Evolutionary conservation across 2,797 vertebrate species (phyloP).

Genomic region (Gymnoscopelus braueri): DNA sequence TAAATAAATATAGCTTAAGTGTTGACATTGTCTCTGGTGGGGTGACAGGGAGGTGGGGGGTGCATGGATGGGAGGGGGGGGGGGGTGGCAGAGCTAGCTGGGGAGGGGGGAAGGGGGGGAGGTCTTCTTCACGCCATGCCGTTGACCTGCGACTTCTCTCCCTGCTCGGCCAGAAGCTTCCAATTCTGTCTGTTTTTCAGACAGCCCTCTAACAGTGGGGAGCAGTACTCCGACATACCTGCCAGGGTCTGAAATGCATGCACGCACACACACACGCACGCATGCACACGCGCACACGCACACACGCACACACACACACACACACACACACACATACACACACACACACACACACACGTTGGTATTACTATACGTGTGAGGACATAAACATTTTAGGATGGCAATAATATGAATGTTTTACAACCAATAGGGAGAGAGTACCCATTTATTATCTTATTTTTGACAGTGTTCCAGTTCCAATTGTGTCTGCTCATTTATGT

Average conservation of each 20-base stretch:
- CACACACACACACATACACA: too few relatives aligned
- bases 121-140: slow-evolving; percentile 72
- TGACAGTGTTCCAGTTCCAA: too few relatives aligned
- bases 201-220: slow-evolving; percentile 94
- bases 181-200: slow-evolving; percentile 93
- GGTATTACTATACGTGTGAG: too few relatives aligned
- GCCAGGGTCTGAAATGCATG: slow-evolving; percentile 83
- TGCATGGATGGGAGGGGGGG: slow-evolving; percentile 40
- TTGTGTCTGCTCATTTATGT: too few relatives aligned
- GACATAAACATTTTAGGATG: too few relatives aligned
- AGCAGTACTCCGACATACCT: slow-evolving; percentile 88
- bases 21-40: slow-evolving; percentile 64
- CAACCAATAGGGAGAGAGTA: too few relatives aligned
- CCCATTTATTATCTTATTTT: too few relatives aligned
- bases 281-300: too few relatives aligned
- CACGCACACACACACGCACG: too few relatives aligned
- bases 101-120: neutral
- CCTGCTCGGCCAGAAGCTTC: slow-evolving; percentile 91
- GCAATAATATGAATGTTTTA: too few relatives aligned
- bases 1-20: slow-evolving; percentile 84
- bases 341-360: too few relatives aligned
- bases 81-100: neutral
- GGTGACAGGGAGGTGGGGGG: slow-evolving; percentile 66
- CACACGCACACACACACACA: too few relatives aligned
- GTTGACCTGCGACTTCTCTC: slow-evolving; percentile 85